Evolutionary conservation across 2,113 vertebrate species (phyloP), one percentile per base, ranked within the genome.

Genomic region (Pteropus alecto): DNA sequence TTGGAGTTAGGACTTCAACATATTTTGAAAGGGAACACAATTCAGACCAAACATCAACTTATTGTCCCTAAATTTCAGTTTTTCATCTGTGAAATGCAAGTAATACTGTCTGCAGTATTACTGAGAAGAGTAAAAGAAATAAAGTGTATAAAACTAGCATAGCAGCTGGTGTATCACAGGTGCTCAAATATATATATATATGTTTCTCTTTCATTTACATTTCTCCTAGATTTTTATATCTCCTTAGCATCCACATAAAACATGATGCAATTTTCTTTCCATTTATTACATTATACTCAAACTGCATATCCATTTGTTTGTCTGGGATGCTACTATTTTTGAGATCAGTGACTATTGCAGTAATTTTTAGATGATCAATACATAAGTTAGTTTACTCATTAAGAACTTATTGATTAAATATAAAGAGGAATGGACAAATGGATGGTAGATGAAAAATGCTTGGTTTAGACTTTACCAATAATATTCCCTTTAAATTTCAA

Each of bases 161-260:
- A 67, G 24, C 74, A 94, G 65, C 30, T 92, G 43, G 33, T 61
- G 1, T 19, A 70, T 48, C 24, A 70, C 73, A 92, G 46, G 81
- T 95, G 70, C 35, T 90, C 79, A 67, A 83, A 51, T 71, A 60
- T 24, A 58, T 54, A 54, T 43, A 43, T 43, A 43, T 43, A 7
- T 43, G 38, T 90, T 38, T 76, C 11, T 14, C 7, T 70, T 88
- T 68, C 74, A 94, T 94, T 95, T 95, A 30, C 38, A 58, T 93
- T 91, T 77, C 48, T 51, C 13, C 10, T 7, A 85, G 67, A 35
- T 93, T 94, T 95, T 93, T 97, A 79, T 87, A 78, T 70, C 7
- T 83, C 35, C 22, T 54, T 93, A 3, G 18, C 74, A 0, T 61
- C 93, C 58, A 90, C 60, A 85, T 35, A 89, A 92, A 92, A 46